Base-by-base conservation (phyloP, 2,888 invertebrate genomes). In the Glaucopsyche alexis region DNA sequence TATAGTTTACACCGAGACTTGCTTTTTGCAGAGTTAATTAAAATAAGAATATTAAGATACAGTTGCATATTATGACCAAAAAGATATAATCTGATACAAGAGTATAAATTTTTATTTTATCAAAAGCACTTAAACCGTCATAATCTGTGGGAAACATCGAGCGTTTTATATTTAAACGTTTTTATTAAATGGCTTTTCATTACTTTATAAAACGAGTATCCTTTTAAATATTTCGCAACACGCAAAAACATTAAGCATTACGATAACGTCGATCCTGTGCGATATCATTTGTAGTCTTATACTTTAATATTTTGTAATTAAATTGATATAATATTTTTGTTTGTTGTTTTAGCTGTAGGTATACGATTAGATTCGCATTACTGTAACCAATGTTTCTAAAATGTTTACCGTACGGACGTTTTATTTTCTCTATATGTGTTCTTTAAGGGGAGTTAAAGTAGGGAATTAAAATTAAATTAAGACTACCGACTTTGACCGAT, bases 101-200 rank as follows among this genome's bases (percentile, higher is more conserved):
- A 14, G 14, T 60, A 38, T 60, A 60, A 13, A 60, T 71, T 60
- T 64, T 60, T 71, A 71, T 47, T 72, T 60, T 16, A 60, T 60
- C 60, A 60, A 29, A 60, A 60, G 60, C 60, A 60, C 60, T 60
- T 60, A 60, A 14, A 29, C 60, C 60, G 29, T 60, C 60, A 60
- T 38, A 60, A 60, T 60, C 60, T 38, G 60, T 60, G 60, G 60
- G 60, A 60, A 60, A 38, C 60, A 60, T 60, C 60, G 7, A 60
- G 60, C 60, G 60, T 38, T 60, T 60, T 60, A 38, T 38, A 60
- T 60, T 60, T 38, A 60, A 60, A 60, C 60, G 60, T 60, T 60
- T 60, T 60, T 60, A 60, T 60, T 29, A 60, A 60, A 60, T 16
- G 29, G 60, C 29, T 60, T 60, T 38, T 60, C 60, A 60, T 60